A percentile compares a stretch with the other conserved stretches of the same genome.
These are phyloP conservation scores for Sibirionetta formosa DNA, from an alignment of 2,797 vertebrate genomes.

Conservation along the genomic window DNA sequence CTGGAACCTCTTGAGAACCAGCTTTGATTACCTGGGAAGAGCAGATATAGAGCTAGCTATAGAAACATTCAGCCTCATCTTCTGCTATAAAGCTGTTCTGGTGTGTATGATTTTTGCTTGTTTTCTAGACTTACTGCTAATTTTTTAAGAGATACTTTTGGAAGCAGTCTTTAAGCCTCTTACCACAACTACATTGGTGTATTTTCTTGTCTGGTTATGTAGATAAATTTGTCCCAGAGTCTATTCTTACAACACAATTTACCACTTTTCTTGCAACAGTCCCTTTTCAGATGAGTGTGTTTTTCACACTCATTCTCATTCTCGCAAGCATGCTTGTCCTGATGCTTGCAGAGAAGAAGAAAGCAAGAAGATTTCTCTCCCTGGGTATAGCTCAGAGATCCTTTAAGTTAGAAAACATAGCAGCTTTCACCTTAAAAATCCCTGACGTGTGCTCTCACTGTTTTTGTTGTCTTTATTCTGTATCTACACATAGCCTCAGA, in stretches of 20 bases:
- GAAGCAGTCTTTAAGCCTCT: background rate
- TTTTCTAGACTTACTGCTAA: background rate
- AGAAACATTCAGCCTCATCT: background rate
- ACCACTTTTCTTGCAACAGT: background rate
- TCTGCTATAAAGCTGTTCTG: background rate
- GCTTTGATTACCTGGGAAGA: background rate
- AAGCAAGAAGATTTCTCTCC: background rate
- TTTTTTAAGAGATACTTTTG: background rate
- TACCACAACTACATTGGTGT: background rate
- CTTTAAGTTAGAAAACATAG: background rate
- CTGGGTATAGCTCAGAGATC: background rate
- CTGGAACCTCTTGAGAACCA: background rate
- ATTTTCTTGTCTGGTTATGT: background rate
- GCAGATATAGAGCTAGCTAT: background rate
- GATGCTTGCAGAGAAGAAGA: background rate
- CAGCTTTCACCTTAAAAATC: background rate
- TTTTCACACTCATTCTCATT: background rate
- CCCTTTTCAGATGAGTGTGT: background rate
- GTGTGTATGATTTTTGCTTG: background rate
- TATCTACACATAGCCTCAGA: background rate
- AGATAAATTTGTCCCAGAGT: background rate
- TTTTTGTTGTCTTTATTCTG: background rate
- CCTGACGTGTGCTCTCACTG: fast-evolving
- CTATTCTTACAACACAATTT: background rate
- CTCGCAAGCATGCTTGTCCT: background rate